phyloP scores from a whole-genome alignment of 2,888 invertebrate genomes.

The Apotomis betuletana region DNA sequence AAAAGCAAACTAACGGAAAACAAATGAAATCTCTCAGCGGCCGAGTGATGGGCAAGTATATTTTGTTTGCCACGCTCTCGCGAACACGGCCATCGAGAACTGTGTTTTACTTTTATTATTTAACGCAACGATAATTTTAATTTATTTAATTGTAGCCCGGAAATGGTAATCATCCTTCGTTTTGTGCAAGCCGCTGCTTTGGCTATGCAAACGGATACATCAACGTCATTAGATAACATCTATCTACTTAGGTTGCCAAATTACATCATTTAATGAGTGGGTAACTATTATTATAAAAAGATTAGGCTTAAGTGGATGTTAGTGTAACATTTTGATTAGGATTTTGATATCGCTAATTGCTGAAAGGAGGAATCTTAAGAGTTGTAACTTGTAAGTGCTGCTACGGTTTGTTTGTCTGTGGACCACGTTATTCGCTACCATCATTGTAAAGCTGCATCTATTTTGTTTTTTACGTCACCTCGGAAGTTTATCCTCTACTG shows the following conservation, averaged over 20 bases:
- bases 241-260: conserved; percentile 30
- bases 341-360: conserved; percentile 9
- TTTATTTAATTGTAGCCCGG: conserved; percentile 46
- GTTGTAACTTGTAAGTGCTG: not conserved
- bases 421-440: too few relatives aligned
- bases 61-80: conserved; percentile 74
- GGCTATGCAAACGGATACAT: conserved; percentile 30
- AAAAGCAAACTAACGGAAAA: conserved; percentile 43
- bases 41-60: conserved; percentile 53
- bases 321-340: conserved; percentile 6
- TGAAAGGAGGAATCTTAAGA: not conserved
- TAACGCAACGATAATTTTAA: conserved; percentile 60
- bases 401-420: not conserved
- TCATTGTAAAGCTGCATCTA: too few relatives aligned
- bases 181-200: conserved; percentile 23
- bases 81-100: conserved; percentile 62
- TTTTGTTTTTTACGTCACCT: too few relatives aligned
- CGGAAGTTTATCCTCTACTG: too few relatives aligned
- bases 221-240: conserved; percentile 41
- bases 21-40: conserved; percentile 52
- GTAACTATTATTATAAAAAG: conserved; percentile 25
- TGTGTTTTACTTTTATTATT: conserved; percentile 71
- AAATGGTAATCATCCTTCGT: conserved; percentile 41
- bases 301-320: conserved; percentile 12
- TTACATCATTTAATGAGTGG: conserved; percentile 28